Conservation (phyloP, 2,113 vertebrate species). For the Nycticorax nycticorax region DNA sequence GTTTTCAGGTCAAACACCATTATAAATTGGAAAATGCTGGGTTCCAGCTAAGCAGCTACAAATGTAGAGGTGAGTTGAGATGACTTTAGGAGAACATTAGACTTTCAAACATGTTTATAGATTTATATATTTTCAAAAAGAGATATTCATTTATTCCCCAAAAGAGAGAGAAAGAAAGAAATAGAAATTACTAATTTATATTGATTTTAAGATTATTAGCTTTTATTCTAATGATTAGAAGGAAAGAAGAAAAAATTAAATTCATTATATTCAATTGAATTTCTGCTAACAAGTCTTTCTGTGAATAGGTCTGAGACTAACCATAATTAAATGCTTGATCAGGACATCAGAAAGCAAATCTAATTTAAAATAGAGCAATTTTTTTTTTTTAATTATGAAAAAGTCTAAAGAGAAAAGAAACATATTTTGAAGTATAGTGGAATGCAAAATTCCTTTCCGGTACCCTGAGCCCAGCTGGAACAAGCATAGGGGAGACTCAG, state of each 20-base stretch:
- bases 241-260: neutral
- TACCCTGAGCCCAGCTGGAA: neutral
- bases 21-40: neutral
- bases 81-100: neutral
- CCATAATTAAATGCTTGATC: neutral
- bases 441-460: neutral
- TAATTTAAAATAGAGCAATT: neutral
- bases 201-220: neutral
- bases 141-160: neutral
- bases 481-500: neutral
- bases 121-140: neutral
- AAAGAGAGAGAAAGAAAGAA: neutral
- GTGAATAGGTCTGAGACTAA: neutral
- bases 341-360: neutral
- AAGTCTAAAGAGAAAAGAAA: neutral
- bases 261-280: neutral
- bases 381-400: neutral
- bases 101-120: neutral
- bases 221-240: neutral
- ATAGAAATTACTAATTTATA: neutral
- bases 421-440: neutral
- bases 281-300: neutral
- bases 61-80: neutral
- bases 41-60: neutral
- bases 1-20: neutral